Base-by-base conservation (phyloP, 2,797 vertebrate genomes). In the Presbytis comata region DNA sequence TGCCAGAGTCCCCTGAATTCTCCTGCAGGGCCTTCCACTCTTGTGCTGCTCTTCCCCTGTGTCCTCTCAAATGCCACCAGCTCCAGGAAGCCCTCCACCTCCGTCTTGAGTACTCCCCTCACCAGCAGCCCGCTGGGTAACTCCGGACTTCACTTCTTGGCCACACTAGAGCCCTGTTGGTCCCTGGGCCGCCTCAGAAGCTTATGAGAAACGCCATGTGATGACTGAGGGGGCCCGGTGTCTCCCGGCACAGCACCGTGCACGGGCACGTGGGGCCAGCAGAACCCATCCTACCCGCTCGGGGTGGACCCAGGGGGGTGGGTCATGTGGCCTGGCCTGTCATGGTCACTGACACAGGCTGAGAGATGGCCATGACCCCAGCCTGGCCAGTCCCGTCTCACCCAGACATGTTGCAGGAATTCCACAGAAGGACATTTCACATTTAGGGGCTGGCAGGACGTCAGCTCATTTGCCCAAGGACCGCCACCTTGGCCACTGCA, bases 81-180 rank as follows among this genome's bases (percentile, higher is more conserved):
- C 55, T 13, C 67, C 26, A 21, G 24, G 67, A 36, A 88, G 76
- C 46, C 76, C 70, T 13, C 44, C 48, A 11, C 67, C 6, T 41
- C 36, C 5, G 30, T 19, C 33, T 4, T 14, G 6, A 8, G 39
- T 6, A 1, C 28, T 17, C 41, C 1, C 8, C 24, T 48, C 9
- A 24, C 50, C 39, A 14, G 21, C 21, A 2, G 50, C 50, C 13
- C n/a, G 53, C 12, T 28, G 22, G 53, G 50, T 39, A 19, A 33
- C 64, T 11, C n/a, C 19, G 3, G 70, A 12, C 36, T 39, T 39
- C 70, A 72, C 70, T 74, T 39, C 21, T 81, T 22, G 3, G 22
- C 48, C 22, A 57, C n/a, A 17, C 28, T 14, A 8, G 55, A 9
- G 46, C 12, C 2, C 33, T 50, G 44, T 1, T 3, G 3, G 14